Conservation (phyloP, 2,113 vertebrate species). For the Rostratula benghalensis region DNA sequence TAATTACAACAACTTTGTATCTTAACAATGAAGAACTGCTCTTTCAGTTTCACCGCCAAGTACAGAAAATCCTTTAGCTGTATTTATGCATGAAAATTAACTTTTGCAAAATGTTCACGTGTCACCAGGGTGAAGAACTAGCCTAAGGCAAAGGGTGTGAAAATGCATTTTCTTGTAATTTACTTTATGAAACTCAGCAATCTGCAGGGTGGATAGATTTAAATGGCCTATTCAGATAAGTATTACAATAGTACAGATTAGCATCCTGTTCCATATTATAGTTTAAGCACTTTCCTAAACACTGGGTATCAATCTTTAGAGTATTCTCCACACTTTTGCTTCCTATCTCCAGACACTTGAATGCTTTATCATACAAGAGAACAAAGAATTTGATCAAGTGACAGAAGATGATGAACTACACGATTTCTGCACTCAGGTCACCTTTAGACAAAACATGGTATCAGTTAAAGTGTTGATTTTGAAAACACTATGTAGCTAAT, state of each 20-base stretch:
- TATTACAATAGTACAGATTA: background rate
- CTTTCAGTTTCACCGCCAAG: slow-evolving; percentile 7
- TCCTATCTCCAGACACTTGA: background rate
- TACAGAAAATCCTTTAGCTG: slow-evolving; percentile 2
- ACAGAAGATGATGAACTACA: background rate
- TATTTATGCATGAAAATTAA: background rate
- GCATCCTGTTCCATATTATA: background rate
- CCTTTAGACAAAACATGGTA: background rate
- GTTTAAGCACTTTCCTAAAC: background rate
- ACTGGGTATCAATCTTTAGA: background rate
- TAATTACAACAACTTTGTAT: background rate
- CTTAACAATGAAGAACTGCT: background rate
- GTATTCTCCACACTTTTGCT: no score
- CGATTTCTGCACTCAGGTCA: background rate
- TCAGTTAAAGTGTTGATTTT: background rate
- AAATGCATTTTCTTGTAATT: slow-evolving; percentile 22
- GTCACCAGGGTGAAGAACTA: background rate
- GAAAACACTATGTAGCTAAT: background rate
- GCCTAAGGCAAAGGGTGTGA: background rate
- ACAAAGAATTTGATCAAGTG: background rate
- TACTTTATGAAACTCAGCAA: background rate
- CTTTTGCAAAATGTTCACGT: background rate
- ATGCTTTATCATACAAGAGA: background rate
- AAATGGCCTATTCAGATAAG: background rate
- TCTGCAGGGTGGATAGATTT: background rate